Conservation (phyloP, 2,113 vertebrate genomes). For the Morone saxatilis region DNA sequence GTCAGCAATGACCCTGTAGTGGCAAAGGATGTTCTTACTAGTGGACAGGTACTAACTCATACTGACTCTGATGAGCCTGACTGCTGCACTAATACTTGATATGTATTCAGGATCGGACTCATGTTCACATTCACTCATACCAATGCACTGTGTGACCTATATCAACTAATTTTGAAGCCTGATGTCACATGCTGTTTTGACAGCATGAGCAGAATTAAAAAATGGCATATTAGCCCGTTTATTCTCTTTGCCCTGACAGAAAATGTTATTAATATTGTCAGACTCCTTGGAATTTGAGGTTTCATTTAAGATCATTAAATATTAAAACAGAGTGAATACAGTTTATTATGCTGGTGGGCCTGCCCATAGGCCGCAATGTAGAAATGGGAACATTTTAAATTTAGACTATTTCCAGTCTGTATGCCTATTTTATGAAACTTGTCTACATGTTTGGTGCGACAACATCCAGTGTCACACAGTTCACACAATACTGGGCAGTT, state of each 20-base stretch:
- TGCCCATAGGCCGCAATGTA: slow-evolving; percentile 1
- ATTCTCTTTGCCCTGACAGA: slow-evolving; percentile 14
- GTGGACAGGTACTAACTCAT: slow-evolving; percentile 28
- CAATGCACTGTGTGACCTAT: slow-evolving; percentile 38
- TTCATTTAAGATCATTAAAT: slow-evolving; percentile 65
- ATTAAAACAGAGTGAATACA: slow-evolving; percentile 55
- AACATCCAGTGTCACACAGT: slow-evolving; percentile 10
- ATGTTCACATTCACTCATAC: slow-evolving; percentile 28
- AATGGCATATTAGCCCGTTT: slow-evolving; percentile 10
- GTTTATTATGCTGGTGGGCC: slow-evolving; percentile 35
- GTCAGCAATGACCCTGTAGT: slow-evolving; percentile 3
- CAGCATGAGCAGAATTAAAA: slow-evolving; percentile 34
- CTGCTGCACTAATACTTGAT: slow-evolving; percentile 40
- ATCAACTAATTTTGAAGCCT: slow-evolving; percentile 29
- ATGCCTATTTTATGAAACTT: slow-evolving; percentile 5
- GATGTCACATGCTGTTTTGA: slow-evolving; percentile 45
- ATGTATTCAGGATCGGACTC: slow-evolving; percentile 50
- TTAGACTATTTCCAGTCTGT: slow-evolving; percentile 22
- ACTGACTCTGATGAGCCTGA: slow-evolving; percentile 29
- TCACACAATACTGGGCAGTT: background rate
- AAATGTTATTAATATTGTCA: slow-evolving; percentile 40
- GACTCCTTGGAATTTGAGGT: slow-evolving; percentile 40
- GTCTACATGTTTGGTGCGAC: slow-evolving; percentile 12
- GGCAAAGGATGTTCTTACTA: background rate
- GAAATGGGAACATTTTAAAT: slow-evolving; percentile 33